Percentiles rank a stretch among this genome's conserved stretches.
Evolutionary conservation across 2,113 vertebrate species (phyloP).

Genomic region (Serilophus lunatus): DNA sequence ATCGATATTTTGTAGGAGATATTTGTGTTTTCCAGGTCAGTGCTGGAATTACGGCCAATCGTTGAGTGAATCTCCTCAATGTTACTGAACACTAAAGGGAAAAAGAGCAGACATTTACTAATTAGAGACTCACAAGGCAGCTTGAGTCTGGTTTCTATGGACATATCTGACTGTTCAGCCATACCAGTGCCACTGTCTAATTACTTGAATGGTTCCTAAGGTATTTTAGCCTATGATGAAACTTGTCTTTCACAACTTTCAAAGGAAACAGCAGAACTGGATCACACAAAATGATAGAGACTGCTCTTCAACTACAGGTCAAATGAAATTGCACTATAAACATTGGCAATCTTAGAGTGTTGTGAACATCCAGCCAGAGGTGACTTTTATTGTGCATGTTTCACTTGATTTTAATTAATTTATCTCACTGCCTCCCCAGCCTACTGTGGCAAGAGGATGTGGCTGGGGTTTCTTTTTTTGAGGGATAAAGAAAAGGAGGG

Average conservation of each 20-base stretch:
- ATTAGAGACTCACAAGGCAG: background rate
- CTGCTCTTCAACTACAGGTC: conserved; percentile 29
- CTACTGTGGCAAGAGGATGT: background rate
- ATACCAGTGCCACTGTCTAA: conserved; percentile 20
- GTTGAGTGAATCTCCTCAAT: background rate
- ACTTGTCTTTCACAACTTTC: conserved; percentile 3
- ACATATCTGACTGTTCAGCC: conserved; percentile 6
- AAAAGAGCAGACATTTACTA: background rate
- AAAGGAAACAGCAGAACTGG: background rate
- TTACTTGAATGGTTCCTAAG: conserved; percentile 46
- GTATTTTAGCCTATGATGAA: background rate
- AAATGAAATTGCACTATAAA: conserved; percentile 59
- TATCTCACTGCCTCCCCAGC: background rate
- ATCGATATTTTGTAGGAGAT: background rate
- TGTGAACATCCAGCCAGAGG: background rate
- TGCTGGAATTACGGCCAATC: background rate
- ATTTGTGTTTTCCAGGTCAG: background rate
- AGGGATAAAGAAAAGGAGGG: background rate
- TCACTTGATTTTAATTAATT: conserved; percentile 7
- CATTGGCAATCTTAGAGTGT: conserved; percentile 20
- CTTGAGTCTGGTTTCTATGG: conserved; percentile 18
- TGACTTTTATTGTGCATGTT: conserved; percentile 20
- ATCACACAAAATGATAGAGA: background rate
- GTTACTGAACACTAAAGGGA: background rate
- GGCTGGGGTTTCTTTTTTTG: background rate